phyloP scores from a whole-genome alignment of 1,140 invertebrate species.

The Paraescarpia echinospica region DNA sequence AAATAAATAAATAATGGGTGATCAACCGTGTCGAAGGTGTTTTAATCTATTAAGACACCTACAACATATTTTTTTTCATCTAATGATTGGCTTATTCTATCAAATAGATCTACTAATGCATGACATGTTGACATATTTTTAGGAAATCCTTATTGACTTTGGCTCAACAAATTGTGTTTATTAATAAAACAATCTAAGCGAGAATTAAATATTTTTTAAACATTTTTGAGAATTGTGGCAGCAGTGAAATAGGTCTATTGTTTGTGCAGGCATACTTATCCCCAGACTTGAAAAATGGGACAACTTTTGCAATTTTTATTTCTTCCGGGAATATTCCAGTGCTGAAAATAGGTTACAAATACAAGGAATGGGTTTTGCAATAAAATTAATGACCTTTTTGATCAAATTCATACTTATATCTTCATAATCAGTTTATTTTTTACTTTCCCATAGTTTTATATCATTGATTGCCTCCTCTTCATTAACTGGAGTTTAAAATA shows the following conservation, averaged over 20 bases:
- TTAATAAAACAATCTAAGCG: no score
- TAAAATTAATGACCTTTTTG: not conserved
- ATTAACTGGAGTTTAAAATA: not conserved
- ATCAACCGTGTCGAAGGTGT: no score
- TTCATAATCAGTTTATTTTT: not conserved
- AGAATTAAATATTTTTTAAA: no score
- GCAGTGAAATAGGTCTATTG: not conserved
- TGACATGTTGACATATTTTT: no score
- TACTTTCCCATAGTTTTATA: not conserved
- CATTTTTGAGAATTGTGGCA: not conserved
- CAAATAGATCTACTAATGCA: no score
- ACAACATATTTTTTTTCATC: no score
- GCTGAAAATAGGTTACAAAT: no score
- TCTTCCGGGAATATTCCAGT: not conserved
- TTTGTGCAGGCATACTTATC: not conserved
- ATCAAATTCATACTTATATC: not conserved
- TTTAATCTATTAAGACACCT: no score
- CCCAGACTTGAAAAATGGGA: not conserved
- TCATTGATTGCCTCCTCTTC: not conserved
- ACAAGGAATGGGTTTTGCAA: not conserved
- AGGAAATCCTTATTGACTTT: no score
- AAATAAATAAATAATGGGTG: no score
- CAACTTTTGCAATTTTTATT: not conserved
- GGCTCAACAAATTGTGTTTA: no score
- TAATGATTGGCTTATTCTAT: no score